Base-by-base conservation (phyloP, 2,888 invertebrate genomes). In the Heliconius sara region DNA sequence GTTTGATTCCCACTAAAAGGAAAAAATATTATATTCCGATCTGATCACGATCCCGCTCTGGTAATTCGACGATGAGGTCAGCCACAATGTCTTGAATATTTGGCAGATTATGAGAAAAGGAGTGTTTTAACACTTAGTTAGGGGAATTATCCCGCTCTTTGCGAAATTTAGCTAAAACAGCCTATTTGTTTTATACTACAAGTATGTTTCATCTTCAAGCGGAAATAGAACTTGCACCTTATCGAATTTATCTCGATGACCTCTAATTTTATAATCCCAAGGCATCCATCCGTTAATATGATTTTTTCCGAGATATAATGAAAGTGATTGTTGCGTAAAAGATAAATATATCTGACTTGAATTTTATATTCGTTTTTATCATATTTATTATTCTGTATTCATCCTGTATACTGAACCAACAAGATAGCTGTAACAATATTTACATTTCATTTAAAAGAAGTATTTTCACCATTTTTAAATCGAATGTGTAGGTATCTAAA, bases 301-400 rank as follows among this genome's bases (percentile, higher is more conserved):
- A 68, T 68, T 39, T 68, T n/a, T 68, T n/a, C n/a, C 27, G 3
- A 68, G 39, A 39, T 39, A 39, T 39, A 68, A 68, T n/a, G 68
- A 39, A 68, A 68, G 39, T 68, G 68, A 68, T 68, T 43, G 68
- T 39, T 68, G n/a, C 39, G 43, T 68, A 68, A 68, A 68, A 43
- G 39, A 68, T 68, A 39, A 68, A 68, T 43, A 68, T 43, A 68
- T 39, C 68, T 43, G 25, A 68, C 39, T 68, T 68, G 68, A 68
- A 68, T 68, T n/a, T 43, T 68, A 43, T 43, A 68, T 43, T 68
- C 4, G 13, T 68, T 68, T 68, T 43, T 68, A 68, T 68, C 25
- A 68, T 68, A 22, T 47, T 68, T 68, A 39, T 39, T 68, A 68
- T 34, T 34, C 22, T 34, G 19, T 67, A 67, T 39, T 43, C 39